These are phyloP conservation scores for Carlito syrichta DNA, from an alignment of 2,113 vertebrate genomes.

Conservation along the genomic window DNA sequence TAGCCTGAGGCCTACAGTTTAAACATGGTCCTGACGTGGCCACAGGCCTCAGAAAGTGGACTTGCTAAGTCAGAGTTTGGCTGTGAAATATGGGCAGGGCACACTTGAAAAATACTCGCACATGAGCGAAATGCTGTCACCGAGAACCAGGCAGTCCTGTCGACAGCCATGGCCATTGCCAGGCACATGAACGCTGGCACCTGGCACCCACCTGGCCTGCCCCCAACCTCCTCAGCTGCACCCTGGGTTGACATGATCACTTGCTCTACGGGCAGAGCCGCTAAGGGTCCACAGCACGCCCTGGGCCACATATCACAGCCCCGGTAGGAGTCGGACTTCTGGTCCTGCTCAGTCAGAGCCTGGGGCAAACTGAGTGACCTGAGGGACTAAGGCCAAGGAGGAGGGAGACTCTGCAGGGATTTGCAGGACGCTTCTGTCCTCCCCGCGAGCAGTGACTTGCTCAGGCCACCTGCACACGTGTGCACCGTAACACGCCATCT, in stretches of 20 bases:
- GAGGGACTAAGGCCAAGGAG: background rate
- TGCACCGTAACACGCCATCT: background rate
- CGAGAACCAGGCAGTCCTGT: background rate
- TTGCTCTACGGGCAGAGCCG: background rate
- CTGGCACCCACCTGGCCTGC: background rate
- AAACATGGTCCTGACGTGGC: background rate
- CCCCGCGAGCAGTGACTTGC: background rate
- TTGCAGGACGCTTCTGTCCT: background rate
- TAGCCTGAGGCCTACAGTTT: background rate
- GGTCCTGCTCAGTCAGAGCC: background rate
- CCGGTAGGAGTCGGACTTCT: background rate
- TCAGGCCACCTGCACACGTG: background rate
- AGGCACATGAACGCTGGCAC: too few species aligned
- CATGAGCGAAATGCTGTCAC: background rate
- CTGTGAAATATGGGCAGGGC: constrained; percentile 13
- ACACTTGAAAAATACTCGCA: background rate
- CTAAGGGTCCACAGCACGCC: background rate
- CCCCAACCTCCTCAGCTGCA: background rate
- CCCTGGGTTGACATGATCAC: background rate
- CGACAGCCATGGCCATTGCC: background rate
- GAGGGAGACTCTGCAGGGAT: background rate
- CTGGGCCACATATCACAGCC: background rate
- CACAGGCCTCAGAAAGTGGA: background rate
- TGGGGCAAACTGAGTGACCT: background rate
- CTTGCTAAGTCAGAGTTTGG: background rate